phyloP scores from a whole-genome alignment of 2,113 vertebrate genomes.

The Cyprinodon variegatus region DNA sequence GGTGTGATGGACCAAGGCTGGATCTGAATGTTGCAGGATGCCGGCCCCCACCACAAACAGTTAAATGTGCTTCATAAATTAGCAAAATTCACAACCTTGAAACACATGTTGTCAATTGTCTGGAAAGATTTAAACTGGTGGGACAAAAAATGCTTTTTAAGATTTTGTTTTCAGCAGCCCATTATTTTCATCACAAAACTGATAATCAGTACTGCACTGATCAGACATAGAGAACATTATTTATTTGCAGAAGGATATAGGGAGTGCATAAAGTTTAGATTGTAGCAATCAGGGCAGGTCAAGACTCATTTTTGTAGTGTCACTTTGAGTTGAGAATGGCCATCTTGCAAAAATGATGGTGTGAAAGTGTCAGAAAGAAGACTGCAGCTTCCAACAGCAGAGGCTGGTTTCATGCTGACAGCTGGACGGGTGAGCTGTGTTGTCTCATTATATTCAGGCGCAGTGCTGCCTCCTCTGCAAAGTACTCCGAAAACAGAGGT shows the following conservation, averaged over 20 bases:
- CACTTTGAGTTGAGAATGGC: not conserved
- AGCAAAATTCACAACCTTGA: constrained; percentile 12
- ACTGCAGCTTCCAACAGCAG: constrained; percentile 31
- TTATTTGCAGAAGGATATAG: not conserved
- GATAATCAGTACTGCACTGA: not conserved
- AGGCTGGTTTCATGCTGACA: constrained; percentile 58
- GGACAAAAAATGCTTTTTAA: constrained; percentile 22
- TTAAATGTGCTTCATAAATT: constrained; percentile 32
- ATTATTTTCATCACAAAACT: constrained; percentile 1
- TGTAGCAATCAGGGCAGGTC: not conserved
- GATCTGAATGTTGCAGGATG: too few relatives aligned
- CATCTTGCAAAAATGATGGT: not conserved
- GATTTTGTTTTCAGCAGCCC: not conserved
- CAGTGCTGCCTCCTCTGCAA: constrained; percentile 27
- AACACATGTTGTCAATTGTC: constrained; percentile 52
- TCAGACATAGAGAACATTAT: not conserved
- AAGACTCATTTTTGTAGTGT: not conserved
- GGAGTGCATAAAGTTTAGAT: not conserved
- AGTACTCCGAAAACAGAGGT: constrained; percentile 20
- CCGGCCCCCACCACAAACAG: constrained; percentile 1
- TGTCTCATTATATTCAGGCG: constrained; percentile 64
- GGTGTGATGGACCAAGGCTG: too few relatives aligned
- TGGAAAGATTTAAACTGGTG: constrained; percentile 38
- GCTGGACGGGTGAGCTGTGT: constrained; percentile 49
- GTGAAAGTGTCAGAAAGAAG: constrained; percentile 25